phyloP scores from a whole-genome alignment of 2,888 invertebrate species.

The Chaetogeoica ovagalla region DNA sequence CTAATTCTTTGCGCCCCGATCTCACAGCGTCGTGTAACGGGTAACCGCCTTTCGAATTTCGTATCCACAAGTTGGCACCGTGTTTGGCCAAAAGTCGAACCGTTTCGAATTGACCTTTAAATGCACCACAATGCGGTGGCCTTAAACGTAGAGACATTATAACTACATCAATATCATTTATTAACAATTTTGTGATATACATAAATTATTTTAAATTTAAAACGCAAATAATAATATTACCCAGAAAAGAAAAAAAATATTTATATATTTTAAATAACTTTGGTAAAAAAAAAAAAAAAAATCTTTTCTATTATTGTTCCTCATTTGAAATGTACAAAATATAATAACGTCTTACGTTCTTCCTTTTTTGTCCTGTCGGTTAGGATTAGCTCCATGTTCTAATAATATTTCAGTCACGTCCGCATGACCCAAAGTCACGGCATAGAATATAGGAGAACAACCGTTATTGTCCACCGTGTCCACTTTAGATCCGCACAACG shows the following conservation, averaged over 20 bases:
- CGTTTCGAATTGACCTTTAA: constrained; percentile 91
- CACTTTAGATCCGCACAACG: constrained; percentile 83
- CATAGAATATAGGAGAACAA: constrained; percentile 94
- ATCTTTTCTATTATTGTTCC: neutral
- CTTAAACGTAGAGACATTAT: constrained; percentile 59
- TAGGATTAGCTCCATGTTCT: constrained; percentile 87
- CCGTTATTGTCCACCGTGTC: constrained; percentile 92
- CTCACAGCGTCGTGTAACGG: constrained; percentile 95
- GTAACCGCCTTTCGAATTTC: constrained; percentile 91
- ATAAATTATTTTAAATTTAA: neutral
- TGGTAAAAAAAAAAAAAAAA: too few relatives aligned
- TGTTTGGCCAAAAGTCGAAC: constrained; percentile 74
- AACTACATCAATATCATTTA: neutral
- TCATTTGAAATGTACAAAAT: neutral
- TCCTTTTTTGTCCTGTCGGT: constrained; percentile 89
- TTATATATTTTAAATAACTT: too few relatives aligned
- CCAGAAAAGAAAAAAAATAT: too few relatives aligned
- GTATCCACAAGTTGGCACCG: constrained; percentile 87
- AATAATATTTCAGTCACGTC: constrained; percentile 88
- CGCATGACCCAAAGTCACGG: constrained; percentile 92
- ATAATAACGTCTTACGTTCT: constrained; percentile 69
- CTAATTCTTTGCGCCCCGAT: constrained; percentile 84
- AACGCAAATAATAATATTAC: too few relatives aligned
- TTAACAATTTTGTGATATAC: neutral
- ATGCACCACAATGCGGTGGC: constrained; percentile 92